A percentile compares a stretch with the other conserved stretches of the same genome.
phyloP scores from a whole-genome alignment of 2,797 vertebrate species.

The Semaprochilodus insignis region DNA sequence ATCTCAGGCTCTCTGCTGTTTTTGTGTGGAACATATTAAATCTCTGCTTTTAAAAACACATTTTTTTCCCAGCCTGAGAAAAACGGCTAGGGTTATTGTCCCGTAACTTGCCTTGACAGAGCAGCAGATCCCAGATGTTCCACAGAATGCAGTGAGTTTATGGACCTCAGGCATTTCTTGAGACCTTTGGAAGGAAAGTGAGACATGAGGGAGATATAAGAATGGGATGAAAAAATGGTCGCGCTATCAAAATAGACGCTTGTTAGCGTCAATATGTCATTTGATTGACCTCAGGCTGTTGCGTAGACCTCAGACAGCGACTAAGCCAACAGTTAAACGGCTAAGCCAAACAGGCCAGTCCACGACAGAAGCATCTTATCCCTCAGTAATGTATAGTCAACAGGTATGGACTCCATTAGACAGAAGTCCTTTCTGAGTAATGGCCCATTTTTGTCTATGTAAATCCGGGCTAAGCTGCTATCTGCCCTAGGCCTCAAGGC shows the following conservation, averaged over 20 bases:
- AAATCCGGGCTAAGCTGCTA: conserved; percentile 79
- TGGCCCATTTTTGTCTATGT: conserved; percentile 74
- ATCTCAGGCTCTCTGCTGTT: conserved; percentile 73
- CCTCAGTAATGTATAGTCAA: conserved; percentile 24
- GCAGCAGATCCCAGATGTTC: conserved; percentile 62
- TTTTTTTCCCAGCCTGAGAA: conserved; percentile 46
- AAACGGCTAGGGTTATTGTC: conserved; percentile 63
- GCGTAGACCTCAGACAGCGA: conserved; percentile 1
- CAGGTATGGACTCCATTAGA: conserved; percentile 27
- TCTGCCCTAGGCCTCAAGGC: conserved; percentile 73
- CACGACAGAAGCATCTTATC: background rate
- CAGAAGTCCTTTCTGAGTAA: conserved; percentile 64
- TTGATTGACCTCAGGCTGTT: conserved; percentile 55
- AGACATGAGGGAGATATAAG: conserved; percentile 54
- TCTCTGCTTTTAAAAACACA: conserved; percentile 62
- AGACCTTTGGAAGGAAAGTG: conserved; percentile 52
- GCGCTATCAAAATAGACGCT: conserved; percentile 31
- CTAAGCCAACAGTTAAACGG: no score
- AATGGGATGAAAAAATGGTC: conserved; percentile 35
- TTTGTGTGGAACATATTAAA: conserved; percentile 71
- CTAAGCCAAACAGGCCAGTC: background rate
- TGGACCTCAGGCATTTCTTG: conserved; percentile 59
- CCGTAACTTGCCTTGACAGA: conserved; percentile 64
- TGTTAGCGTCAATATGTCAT: conserved; percentile 37
- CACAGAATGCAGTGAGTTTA: conserved; percentile 57